Conservation (phyloP, 2,888 invertebrate species). For the Hyppa rectilinea region DNA sequence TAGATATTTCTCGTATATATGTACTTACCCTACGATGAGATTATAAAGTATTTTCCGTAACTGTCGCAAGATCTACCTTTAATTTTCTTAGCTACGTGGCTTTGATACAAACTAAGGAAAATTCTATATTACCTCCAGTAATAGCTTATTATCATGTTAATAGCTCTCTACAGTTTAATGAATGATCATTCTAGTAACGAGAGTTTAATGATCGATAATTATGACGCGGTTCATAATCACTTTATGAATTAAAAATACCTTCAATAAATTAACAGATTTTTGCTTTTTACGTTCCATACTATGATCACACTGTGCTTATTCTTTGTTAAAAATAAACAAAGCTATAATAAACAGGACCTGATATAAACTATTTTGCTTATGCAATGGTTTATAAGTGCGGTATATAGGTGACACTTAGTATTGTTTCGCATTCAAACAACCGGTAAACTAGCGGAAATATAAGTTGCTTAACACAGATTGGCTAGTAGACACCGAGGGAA, state of each 20-base stretch:
- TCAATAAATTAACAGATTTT: neutral
- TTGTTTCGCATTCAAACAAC: constrained; percentile 45
- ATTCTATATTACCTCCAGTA: constrained; percentile 49
- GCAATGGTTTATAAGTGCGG: constrained; percentile 19
- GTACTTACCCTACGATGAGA: constrained; percentile 39
- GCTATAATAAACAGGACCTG: neutral
- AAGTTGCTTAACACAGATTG: constrained; percentile 49
- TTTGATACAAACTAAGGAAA: constrained; percentile 48
- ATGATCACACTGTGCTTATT: neutral
- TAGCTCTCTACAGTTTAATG: constrained; percentile 45
- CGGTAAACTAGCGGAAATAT: constrained; percentile 37
- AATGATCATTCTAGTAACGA: constrained; percentile 51
- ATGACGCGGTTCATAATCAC: constrained; percentile 51
- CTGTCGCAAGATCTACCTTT: constrained; percentile 43
- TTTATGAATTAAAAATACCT: constrained; percentile 39
- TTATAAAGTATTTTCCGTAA: constrained; percentile 58
- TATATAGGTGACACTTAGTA: constrained; percentile 26
- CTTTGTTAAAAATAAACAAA: constrained; percentile 19
- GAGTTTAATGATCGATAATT: constrained; percentile 53
- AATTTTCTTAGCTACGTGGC: constrained; percentile 34
- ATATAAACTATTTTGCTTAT: constrained; percentile 8
- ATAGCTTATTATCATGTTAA: constrained; percentile 51
- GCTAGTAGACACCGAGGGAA: constrained; percentile 29
- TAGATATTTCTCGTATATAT: constrained; percentile 52
- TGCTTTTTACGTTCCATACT: constrained; percentile 4